Conservation (phyloP, 2,113 vertebrate species). For the Alaudala cheleensis region DNA sequence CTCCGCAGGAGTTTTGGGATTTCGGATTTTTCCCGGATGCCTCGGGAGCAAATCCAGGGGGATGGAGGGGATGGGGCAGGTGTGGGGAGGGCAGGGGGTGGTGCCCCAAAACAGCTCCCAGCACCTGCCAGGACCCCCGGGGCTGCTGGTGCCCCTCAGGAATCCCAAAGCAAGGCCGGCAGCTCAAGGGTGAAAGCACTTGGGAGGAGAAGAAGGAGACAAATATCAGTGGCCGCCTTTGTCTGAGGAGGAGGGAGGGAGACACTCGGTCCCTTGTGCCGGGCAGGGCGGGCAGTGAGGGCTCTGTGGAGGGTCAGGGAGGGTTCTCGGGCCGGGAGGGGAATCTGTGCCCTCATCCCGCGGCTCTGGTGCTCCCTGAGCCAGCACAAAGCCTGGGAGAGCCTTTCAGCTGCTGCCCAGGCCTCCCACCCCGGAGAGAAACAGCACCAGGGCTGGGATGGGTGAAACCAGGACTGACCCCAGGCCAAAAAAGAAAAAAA, state of each 20-base stretch:
- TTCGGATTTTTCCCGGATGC: too few relatives aligned
- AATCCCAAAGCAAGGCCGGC: neutral
- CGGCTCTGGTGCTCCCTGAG: neutral
- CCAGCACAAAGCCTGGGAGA: neutral
- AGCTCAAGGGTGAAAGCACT: constrained; percentile 9
- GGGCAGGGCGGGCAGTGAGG: neutral
- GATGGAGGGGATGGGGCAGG: neutral
- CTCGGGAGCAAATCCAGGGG: rapidly evolving
- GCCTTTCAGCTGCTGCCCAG: neutral
- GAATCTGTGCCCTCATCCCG: neutral
- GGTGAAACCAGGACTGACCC: neutral
- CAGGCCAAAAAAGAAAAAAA: neutral
- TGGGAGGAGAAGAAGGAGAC: neutral
- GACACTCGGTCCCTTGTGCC: constrained; percentile 71
- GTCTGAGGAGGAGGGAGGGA: constrained; percentile 48
- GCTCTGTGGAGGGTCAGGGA: neutral
- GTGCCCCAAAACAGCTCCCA: neutral
- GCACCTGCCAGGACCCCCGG: neutral
- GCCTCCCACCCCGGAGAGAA: neutral
- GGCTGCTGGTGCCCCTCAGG: neutral
- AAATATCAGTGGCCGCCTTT: constrained; percentile 51
- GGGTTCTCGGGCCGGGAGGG: neutral
- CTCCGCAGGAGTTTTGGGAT: neutral
- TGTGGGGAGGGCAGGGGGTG: neutral
- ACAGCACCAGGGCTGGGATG: neutral